These are phyloP conservation scores for Margarornis squamiger DNA, from an alignment of 2,797 vertebrate species.

Conservation along the genomic window DNA sequence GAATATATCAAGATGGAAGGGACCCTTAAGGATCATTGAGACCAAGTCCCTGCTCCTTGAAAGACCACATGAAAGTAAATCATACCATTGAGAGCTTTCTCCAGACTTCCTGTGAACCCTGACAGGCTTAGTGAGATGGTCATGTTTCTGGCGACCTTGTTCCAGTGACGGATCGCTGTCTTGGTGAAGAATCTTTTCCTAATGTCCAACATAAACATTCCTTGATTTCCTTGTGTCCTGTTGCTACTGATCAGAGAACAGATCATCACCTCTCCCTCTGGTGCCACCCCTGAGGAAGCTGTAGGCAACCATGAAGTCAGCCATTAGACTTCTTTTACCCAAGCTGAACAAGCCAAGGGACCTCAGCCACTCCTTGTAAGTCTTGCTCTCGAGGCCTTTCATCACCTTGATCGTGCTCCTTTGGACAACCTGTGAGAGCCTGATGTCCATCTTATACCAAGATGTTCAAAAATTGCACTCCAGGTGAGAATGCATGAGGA, in stretches of 20 bases:
- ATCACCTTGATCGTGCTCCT: not conserved
- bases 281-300: not conserved
- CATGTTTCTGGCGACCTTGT: not conserved
- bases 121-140: not conserved
- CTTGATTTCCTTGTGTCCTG: not conserved
- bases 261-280: not conserved
- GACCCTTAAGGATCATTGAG: not conserved
- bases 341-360: not conserved
- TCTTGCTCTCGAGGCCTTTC: not conserved
- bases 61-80: not conserved
- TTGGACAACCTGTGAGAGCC: not conserved
- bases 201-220: not conserved
- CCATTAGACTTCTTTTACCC: not conserved
- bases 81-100: fast-evolving
- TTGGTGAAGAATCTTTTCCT: not conserved
- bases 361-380: not conserved
- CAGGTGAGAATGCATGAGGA: fast-evolving
- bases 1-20: not conserved
- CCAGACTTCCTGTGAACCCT: not conserved
- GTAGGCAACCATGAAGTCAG: not conserved
- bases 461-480: not conserved
- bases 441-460: not conserved
- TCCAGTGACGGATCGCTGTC: not conserved
- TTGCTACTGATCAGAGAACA: not conserved
- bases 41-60: not conserved